Percentiles rank a stretch among this genome's conserved stretches.
Evolutionary conservation across 2,113 vertebrate species (phyloP).

Genomic region (Bos javanicus): DNA sequence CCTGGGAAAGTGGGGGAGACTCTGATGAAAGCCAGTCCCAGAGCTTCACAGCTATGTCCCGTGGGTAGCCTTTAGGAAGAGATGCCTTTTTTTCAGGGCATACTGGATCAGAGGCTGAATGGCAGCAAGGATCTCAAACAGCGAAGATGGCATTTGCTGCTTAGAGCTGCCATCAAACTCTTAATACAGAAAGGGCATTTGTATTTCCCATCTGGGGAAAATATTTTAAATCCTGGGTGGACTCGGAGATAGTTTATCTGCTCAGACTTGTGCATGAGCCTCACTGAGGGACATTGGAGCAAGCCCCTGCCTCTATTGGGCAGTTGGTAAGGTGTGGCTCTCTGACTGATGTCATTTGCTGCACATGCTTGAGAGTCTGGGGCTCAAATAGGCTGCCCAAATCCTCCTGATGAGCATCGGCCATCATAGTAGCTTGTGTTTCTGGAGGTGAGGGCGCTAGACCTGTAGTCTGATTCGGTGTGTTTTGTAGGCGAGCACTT

Average conservation of each 20-base stretch:
- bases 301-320: neutral
- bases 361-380: neutral
- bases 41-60: neutral
- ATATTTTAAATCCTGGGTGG: neutral
- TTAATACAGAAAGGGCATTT: neutral
- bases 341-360: neutral
- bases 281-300: neutral
- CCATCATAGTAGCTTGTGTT: neutral
- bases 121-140: neutral
- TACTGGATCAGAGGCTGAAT: neutral
- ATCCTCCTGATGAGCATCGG: neutral
- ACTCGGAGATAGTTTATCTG: neutral
- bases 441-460: neutral
- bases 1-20: neutral
- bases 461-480: neutral
- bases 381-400: neutral
- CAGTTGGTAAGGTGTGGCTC: neutral
- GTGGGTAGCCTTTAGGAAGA: neutral
- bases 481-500: neutral
- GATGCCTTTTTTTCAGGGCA: neutral
- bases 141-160: neutral
- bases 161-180: neutral
- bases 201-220: neutral
- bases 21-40: neutral
- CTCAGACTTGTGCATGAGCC: neutral